A percentile compares a stretch with the other conserved stretches of the same genome.
Conservation (phyloP, 2,888 invertebrate species). For the Spisula solida region DNA sequence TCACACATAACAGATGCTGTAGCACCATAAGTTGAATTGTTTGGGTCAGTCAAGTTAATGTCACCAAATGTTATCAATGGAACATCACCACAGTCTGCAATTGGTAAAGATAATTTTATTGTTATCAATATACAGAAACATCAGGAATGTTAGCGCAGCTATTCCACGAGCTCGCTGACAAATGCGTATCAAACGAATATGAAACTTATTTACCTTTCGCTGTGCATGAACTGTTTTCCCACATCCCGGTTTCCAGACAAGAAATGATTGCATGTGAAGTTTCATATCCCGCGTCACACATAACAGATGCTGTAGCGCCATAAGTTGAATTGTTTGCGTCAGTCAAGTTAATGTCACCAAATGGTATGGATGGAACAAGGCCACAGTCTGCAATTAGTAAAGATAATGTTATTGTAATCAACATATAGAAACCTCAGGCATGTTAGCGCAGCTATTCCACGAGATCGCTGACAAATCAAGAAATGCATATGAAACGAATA, state of each 20-base stretch:
- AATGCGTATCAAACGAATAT: no score
- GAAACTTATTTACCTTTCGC: conserved; percentile 10
- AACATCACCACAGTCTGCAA: neutral
- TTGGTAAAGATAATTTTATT: no score
- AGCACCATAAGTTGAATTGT: no score
- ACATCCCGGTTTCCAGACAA: conserved; percentile 30
- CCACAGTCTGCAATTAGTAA: conserved; percentile 9
- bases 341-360: neutral
- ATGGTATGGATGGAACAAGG: neutral
- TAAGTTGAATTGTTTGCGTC: neutral
- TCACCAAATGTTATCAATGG: no score
- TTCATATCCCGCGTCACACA: conserved; percentile 6
- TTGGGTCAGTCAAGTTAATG: no score
- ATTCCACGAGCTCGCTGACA: no score
- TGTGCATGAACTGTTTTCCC: conserved; percentile 20
- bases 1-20: neutral
- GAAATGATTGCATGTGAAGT: neutral
- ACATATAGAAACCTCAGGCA: no score
- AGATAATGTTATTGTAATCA: neutral
- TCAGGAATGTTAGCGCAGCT: no score
- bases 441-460: no score
- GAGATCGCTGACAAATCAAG: no score
- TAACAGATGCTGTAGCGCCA: conserved; percentile 3
- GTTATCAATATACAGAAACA: no score
- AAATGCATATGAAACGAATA: no score